Conservation (phyloP, 2,888 invertebrate species). For the Saturnia japonica region DNA sequence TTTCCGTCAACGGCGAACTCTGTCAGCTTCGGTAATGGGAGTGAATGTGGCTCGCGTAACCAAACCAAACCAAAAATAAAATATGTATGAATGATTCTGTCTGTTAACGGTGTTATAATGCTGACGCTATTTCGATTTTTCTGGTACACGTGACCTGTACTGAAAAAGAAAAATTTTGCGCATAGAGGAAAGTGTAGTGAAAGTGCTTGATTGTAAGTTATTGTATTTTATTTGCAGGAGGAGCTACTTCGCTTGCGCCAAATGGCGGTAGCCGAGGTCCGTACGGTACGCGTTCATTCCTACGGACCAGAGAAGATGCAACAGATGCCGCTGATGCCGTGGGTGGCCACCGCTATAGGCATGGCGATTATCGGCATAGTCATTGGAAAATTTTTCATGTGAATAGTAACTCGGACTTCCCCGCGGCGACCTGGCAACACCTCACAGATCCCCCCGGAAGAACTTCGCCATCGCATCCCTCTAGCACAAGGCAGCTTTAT, state of each 20-base stretch:
- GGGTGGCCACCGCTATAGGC: slow-evolving; percentile 85
- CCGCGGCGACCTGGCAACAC: slow-evolving; percentile 54
- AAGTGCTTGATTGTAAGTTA: neutral
- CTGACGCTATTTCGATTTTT: too few species aligned
- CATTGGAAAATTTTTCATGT: slow-evolving; percentile 91
- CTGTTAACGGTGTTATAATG: too few species aligned
- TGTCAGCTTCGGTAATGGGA: too few species aligned
- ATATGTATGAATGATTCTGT: too few species aligned
- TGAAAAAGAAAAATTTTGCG: too few species aligned
- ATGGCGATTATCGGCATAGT: slow-evolving; percentile 88
- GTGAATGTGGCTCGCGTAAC: too few species aligned
- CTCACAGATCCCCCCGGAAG: slow-evolving; percentile 61
- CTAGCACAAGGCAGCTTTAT: slow-evolving; percentile 57
- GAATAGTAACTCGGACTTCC: slow-evolving; percentile 71
- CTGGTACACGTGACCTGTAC: too few species aligned
- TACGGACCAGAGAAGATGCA: slow-evolving; percentile 82
- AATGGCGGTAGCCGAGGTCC: slow-evolving; percentile 60
- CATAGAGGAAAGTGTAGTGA: neutral
- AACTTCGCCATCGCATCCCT: slow-evolving; percentile 59
- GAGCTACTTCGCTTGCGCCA: slow-evolving; percentile 84
- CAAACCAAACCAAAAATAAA: too few species aligned
- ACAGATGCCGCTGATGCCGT: slow-evolving; percentile 82
- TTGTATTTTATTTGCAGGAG: slow-evolving; percentile 72
- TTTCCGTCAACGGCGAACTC: too few species aligned
- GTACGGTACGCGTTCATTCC: slow-evolving; percentile 65